Evolutionary conservation across 2,888 invertebrate genomes (phyloP), one percentile per base, ranked within the genome.

Genomic region (Diogma glabrata): DNA sequence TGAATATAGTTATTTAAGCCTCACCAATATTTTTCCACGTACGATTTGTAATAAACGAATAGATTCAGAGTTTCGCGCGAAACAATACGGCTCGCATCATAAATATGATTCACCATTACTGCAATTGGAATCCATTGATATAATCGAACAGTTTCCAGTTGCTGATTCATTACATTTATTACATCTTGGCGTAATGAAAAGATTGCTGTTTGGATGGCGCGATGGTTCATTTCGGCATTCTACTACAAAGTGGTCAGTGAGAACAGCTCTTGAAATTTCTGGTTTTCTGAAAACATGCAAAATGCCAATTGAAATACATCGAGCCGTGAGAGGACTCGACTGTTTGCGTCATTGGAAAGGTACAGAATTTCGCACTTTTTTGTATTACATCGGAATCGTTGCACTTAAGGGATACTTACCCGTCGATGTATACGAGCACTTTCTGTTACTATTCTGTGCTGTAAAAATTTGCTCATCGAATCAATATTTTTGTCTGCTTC

Each of bases 231-330:
- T 28, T 28, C 9, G n/a, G n/a, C 9, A 28, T 38, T 38, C 19
- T 38, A 12, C 6, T 7, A 38, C 19, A 19, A 38, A 16, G 38
- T 16, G 16, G 38, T 38, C 17, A 16, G 38, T 19, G 8, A 2
- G 19, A 38, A 19, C 16, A 17, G 19, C 10, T 38, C 8, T 17
- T 17, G 38, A 38, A 38, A 38, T 38, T 17, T 17, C 38, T 2
- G n/a, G 14, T n/a, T 36, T 36, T 16, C 4, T 36, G 16, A 14
- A 14, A 16, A 36, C n/a, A 14, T 36, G 36, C 5, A 36, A 36
- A 36, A 36, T 36, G 36, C 36, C 36, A 36, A 16, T 36, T 36
- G 17, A 36, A 36, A 36, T 36, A 36, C 36, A 38, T 38, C 38
- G 17, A 17, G 14, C 38, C n/a, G 17, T 3, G 2, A 16, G 4